Base-by-base conservation (phyloP, 2,888 invertebrate genomes). In the Synanthedon myopaeformis region DNA sequence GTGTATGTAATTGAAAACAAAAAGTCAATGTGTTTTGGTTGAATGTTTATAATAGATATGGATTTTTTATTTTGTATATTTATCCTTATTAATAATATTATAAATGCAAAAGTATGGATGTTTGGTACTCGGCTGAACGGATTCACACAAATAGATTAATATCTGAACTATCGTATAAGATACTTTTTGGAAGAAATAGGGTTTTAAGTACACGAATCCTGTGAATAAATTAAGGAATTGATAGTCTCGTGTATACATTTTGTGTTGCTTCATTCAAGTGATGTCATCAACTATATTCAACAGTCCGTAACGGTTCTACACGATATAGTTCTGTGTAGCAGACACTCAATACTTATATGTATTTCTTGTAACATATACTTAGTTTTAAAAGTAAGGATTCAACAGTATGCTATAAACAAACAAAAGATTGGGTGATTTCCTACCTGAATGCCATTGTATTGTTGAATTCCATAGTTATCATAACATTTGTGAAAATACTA, bases 241-340 rank as follows among this genome's bases (percentile, higher is more conserved):
- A 66, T 63, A 65, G 69, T 62, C 60, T 65, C 69, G 72, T 74
- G 75, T 73, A 72, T 65, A 61, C 35, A 58, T 64, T 65, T 63
- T 64, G 65, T 55, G 61, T 70, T 69, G 79, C 75, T 79, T 68
- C 75, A 78, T 76, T 79, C 77, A 69, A 61, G 58, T 57, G 66
- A 49, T 49, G 49, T 45, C 45, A 14, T 17, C 10, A 19, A 63
- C 67, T 66, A 61, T 58, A 64, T 58, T 63, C 62, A 72, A 69
- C 69, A 62, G 69, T 58, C 70, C 69, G 72, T 72, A 69, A 72
- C 75, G 65, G 54, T 19, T 12, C 45, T 45, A 45, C 19, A 19
- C 51, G 51, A 53, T 53, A 52, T 54, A 45, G 58, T 59, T 58
- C 54, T 55, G 57, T 57, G 55, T 55, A 55, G 51, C 55, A 28